phyloP scores from a whole-genome alignment of 2,888 invertebrate species.

The Branchipolynoe longqiensis region DNA sequence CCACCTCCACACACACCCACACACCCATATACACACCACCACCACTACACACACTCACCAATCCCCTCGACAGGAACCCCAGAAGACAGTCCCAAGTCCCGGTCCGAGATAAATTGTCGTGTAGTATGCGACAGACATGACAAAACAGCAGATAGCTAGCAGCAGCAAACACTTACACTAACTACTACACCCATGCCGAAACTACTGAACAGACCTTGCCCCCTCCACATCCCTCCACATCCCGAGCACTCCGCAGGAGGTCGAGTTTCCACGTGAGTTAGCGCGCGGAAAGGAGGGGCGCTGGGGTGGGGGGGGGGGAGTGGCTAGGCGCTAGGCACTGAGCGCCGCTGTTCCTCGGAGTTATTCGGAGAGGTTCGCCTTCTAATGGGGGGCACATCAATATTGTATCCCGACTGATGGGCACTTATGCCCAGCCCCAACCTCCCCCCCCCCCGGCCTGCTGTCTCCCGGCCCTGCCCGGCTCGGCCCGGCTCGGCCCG shows the following conservation, averaged over 20 bases:
- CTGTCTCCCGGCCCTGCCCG: not conserved
- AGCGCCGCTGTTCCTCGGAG: not conserved
- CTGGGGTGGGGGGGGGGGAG: not conserved
- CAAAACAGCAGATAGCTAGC: too few relatives aligned
- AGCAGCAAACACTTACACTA: too few relatives aligned
- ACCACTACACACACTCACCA: too few relatives aligned
- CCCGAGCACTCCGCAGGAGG: too few relatives aligned
- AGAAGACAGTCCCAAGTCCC: too few relatives aligned
- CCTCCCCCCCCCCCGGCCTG: constrained; percentile 10
- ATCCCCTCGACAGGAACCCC: too few relatives aligned
- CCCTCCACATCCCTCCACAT: not conserved
- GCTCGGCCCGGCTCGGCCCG: too few relatives aligned
- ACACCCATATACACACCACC: too few relatives aligned
- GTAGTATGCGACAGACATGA: too few relatives aligned
- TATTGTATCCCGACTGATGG: constrained; percentile 47
- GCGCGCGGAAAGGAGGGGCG: not conserved
- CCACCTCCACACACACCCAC: too few relatives aligned
- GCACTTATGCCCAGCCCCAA: constrained; percentile 15
- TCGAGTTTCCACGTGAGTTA: too few relatives aligned
- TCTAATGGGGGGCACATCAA: constrained; percentile 51
- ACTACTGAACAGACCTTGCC: not conserved
- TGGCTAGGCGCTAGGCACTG: not conserved
- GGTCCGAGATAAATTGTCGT: too few relatives aligned
- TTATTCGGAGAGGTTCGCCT: not conserved
- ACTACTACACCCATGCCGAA: not conserved